Percentiles rank a stretch among this genome's conserved stretches.
Conservation (phyloP, 1,140 invertebrate genomes). For the Zaprionus ornatus region DNA sequence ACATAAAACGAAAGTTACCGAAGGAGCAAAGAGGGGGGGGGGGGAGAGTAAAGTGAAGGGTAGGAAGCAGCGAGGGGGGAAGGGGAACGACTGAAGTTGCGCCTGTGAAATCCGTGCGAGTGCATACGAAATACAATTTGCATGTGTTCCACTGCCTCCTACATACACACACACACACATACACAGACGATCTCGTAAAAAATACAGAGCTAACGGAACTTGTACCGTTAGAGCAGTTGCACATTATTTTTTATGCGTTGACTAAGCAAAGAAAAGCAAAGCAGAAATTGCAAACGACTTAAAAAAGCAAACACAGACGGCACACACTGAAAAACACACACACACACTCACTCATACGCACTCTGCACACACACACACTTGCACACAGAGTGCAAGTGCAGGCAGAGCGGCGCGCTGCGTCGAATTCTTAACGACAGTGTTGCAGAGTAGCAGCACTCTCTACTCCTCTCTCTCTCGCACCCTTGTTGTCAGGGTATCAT, state of each 20-base stretch:
- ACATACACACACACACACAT: conserved; percentile 15
- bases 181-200: conserved; percentile 5
- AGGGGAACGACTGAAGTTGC: neutral
- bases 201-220: conserved; percentile 22
- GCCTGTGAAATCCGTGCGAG: conserved; percentile 33
- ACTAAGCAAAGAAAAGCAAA: conserved; percentile 73
- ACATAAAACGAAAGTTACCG: conserved; percentile 56
- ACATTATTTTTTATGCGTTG: conserved; percentile 77
- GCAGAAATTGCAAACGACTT: conserved; percentile 79
- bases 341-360: neutral
- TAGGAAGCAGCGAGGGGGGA: too few species aligned
- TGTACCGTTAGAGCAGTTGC: conserved; percentile 51
- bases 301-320: conserved; percentile 74
- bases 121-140: conserved; percentile 43
- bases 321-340: conserved; percentile 16
- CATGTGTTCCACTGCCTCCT: conserved; percentile 35
- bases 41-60: neutral
- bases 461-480: neutral
- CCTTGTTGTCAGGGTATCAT: conserved; percentile 24
- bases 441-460: neutral
- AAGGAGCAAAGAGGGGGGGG: neutral
- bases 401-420: too few species aligned
- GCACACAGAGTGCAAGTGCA: neutral
- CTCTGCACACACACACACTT: neutral
- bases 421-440: conserved; percentile 48